Base-by-base conservation (phyloP, 2,113 vertebrate species). In the Maccullochella peelii region DNA sequence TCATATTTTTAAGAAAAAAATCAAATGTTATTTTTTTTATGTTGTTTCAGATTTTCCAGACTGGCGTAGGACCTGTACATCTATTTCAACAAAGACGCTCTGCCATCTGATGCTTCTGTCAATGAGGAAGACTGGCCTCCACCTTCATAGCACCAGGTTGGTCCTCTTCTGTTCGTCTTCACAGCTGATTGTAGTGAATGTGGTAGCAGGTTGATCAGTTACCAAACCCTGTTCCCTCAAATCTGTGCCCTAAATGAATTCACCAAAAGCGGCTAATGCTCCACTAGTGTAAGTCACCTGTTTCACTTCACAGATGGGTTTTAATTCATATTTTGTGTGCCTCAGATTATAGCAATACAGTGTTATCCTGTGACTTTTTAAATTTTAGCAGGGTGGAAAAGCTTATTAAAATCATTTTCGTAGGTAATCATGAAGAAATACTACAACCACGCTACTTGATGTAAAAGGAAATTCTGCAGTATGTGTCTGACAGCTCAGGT, bases 141-240 rank as follows among this genome's bases (percentile, higher is more conserved):
- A 0, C 88, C 69, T 59, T 63, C 75, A 44, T 1, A 52, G 55
- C 79, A 77, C 9, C 88, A 85, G 86, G 90, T 88, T 16, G 54
- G 86, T 91, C 67, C 27, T 40, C 52, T 49, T 16, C 23, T 36
- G 2, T 62, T 73, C 20, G 4, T 40, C 42, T 10, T 49, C 1
- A 1, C 2, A 4, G 12, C 16, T 6, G 16, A 42, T 49, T 4
- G 1, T 16, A 30, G 18, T 20, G 27, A 49, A 15, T n/a, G 33
- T 27, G 1, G 36, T 20, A 5, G 10, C 1, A 25, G 6, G 1
- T 2, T 8, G 23, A 36, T 8, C 25, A 40, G 15, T 42, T 3
- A 18, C 5, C 3, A 18, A 36, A 33, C 20, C 40, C 10, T 42
- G 36, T 67, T 27, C 4, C 23, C 18, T 54, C 2, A 54, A 20